A percentile compares a stretch with the other conserved stretches of the same genome.
phyloP scores from a whole-genome alignment of 64 coral and sea anemone species.

The Pocillopora damicornis region DNA sequence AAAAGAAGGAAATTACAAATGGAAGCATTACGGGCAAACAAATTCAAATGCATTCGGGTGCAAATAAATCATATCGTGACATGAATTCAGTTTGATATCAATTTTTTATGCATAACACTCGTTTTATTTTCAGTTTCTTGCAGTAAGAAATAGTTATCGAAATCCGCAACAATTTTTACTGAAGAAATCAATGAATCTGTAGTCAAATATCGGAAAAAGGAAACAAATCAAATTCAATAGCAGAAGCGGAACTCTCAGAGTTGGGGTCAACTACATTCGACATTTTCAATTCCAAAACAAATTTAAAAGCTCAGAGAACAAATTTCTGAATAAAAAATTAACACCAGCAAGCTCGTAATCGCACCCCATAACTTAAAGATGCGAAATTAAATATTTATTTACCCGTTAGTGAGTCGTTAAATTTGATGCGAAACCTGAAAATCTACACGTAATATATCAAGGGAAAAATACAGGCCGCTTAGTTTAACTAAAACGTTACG shows the following conservation, averaged over 20 bases:
- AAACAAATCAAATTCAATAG: slow-evolving; percentile 20
- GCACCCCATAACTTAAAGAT: slow-evolving; percentile 19
- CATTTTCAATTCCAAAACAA: neutral
- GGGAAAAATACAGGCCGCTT: neutral
- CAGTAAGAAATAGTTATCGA: neutral
- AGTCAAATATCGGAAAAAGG: neutral
- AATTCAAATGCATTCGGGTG: neutral
- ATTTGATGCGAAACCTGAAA: neutral
- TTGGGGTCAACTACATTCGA: neutral
- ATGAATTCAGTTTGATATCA: neutral
- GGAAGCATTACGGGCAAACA: neutral
- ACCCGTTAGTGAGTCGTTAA: slow-evolving; percentile 14
- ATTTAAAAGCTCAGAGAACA: neutral
- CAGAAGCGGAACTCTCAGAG: slow-evolving; percentile 10
- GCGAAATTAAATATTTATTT: slow-evolving; percentile 26
- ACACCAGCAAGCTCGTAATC: slow-evolving; percentile 8
- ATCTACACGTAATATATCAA: neutral
- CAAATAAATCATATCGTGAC: neutral
- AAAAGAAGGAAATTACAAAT: neutral
- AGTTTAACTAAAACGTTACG: neutral
- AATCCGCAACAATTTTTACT: neutral
- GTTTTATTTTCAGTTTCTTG: neutral
- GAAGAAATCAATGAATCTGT: neutral
- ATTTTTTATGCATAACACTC: neutral
- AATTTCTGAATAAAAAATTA: neutral